Evolutionary conservation across 2,888 invertebrate genomes (phyloP).

Genomic region (Meteorus colon): DNA sequence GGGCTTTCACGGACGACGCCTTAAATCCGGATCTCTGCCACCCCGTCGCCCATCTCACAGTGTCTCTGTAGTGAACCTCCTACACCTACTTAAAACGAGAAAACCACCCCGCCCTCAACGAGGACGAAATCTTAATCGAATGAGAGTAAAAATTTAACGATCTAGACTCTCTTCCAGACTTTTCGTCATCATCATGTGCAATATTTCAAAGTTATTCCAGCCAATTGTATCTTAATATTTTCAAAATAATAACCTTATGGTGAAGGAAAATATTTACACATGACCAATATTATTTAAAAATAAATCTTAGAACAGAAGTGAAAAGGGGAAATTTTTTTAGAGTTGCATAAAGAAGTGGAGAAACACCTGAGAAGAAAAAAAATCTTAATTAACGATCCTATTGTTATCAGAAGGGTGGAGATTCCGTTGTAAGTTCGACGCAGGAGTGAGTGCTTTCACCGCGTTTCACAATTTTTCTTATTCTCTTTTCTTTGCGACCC

Average conservation of each 20-base stretch:
- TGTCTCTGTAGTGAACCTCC: constrained; percentile 12
- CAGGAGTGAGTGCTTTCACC: constrained; percentile 3
- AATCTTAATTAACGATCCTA: constrained; percentile 87
- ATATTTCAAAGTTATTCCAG: background rate
- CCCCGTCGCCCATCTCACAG: constrained; percentile 46
- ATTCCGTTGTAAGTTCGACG: constrained; percentile 71
- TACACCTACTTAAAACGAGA: constrained; percentile 17
- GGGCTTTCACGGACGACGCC: constrained; percentile 72
- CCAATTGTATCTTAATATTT: background rate
- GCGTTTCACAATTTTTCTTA: constrained; percentile 20
- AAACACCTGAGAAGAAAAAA: constrained; percentile 76
- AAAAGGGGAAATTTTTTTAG: background rate
- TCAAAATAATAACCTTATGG: background rate
- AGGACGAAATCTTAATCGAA: constrained; percentile 43
- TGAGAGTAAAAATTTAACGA: constrained; percentile 37
- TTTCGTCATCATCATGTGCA: background rate
- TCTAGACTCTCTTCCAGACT: background rate
- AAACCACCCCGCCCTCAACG: constrained; percentile 27
- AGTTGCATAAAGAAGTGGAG: background rate
- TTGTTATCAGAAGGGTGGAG: constrained; percentile 80
- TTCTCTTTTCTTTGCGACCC: background rate
- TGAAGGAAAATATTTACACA: constrained; percentile 7
- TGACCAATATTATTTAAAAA: background rate
- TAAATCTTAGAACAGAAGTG: background rate
- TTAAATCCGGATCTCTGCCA: constrained; percentile 71